Evolutionary conservation across 2,888 invertebrate genomes (phyloP).

Genomic region (Eutolmus rufibarbis): DNA sequence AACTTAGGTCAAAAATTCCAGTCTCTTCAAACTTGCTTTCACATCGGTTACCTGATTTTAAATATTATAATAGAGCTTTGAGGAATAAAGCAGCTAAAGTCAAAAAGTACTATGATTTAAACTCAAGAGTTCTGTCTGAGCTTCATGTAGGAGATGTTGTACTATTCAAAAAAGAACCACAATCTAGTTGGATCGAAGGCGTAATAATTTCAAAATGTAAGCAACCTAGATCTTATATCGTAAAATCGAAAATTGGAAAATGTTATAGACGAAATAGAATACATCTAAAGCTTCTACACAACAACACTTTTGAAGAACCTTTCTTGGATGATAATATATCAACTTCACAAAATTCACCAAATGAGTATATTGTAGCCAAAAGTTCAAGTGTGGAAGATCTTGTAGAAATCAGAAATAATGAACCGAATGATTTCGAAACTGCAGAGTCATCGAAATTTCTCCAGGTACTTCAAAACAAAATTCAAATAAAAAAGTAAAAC

Average conservation of each 20-base stretch:
- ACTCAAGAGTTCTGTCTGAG: not conserved
- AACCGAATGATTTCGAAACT: too few relatives aligned
- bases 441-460: too few relatives aligned
- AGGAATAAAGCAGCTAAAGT: too few relatives aligned
- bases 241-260: too few relatives aligned
- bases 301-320: not conserved
- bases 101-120: too few relatives aligned
- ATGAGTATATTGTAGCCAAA: not conserved
- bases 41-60: too few relatives aligned
- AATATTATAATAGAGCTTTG: too few relatives aligned
- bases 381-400: not conserved
- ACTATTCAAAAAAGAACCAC: not conserved
- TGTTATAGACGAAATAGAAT: too few relatives aligned
- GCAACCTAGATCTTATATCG: too few relatives aligned
- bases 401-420: not conserved
- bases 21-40: not conserved
- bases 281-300: not conserved
- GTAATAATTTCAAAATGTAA: too few relatives aligned
- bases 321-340: not conserved
- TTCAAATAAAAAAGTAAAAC: too few relatives aligned
- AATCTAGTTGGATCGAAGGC: not conserved
- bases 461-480: too few relatives aligned
- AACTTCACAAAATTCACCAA: not conserved
- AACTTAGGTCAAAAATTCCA: not conserved
- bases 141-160: not conserved